Evolutionary conservation across 2,113 vertebrate species (phyloP), one percentile per base, ranked within the genome.

Genomic region (Xiphias gladius): DNA sequence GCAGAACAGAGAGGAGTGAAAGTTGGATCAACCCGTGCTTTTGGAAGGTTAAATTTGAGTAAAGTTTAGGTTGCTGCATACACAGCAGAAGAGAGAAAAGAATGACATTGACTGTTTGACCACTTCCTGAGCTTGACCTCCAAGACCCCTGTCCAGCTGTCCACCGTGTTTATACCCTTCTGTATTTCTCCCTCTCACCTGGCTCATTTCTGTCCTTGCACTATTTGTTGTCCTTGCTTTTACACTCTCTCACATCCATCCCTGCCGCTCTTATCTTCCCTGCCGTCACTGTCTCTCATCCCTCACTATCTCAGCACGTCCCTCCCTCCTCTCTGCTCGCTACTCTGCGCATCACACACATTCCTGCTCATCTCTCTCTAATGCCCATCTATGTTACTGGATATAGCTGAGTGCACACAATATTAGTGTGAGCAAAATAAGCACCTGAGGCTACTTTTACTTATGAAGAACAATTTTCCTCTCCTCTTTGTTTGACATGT

Each of bases 11-110:
- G 76, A 78, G 80, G 32, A 79, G 65, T 43, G 41, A 86, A 87
- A 86, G 86, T 84, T 83, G 85, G 85, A 89, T 77, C 79, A 81
- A 77, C 65, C 78, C 30, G 57, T 81, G 86, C 59, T 74, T 92
- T 82, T 68, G 75, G 89, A 92, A 93, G 91, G 91, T 91, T 90
- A 87, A 66, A 86, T 84, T 35, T 80, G 67, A 85, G 87, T 76
- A 72, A 87, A 87, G 85, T 91, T 91, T 71, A 80, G 73, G 59
- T 68, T 67, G 71, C 64, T 81, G 85, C 57, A 58, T 88, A 85
- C 88, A 88, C 58, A 74, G 62, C 87, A 48, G 86, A 76, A 19
- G 59, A 91, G 90, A 92, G 90, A 83, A 94, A 90, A 94, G 87
- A 79, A 84, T 83, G 93, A 91, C 91, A 69, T 91, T 92, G 92